Conservation (phyloP, 2,113 vertebrate genomes). For the Etia nguti region DNA sequence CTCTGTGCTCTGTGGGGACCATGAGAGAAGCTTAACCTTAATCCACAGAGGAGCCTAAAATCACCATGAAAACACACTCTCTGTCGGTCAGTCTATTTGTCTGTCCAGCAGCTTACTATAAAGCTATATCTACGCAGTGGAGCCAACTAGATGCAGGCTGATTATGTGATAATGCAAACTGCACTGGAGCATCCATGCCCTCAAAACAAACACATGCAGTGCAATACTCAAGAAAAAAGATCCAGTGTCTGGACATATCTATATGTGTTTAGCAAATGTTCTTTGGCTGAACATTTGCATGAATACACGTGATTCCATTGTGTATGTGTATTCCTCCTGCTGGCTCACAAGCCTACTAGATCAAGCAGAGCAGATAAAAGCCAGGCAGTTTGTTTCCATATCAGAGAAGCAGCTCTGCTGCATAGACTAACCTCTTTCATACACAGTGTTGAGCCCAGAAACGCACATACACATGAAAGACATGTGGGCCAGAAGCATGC, state of each 20-base stretch:
- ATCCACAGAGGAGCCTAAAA: slow-evolving; percentile 1
- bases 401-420: slow-evolving; percentile 49
- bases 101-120: neutral
- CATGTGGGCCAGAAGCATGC: neutral
- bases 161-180: neutral
- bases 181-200: neutral
- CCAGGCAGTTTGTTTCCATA: slow-evolving; percentile 43
- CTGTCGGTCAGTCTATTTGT: neutral
- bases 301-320: neutral
- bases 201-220: neutral
- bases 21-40: neutral
- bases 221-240: neutral
- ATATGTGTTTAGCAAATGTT: neutral
- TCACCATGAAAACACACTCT: neutral
- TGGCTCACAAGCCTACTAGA: slow-evolving; percentile 8
- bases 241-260: neutral
- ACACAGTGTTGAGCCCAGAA: slow-evolving; percentile 4
- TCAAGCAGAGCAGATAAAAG: slow-evolving; percentile 57
- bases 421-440: slow-evolving; percentile 51
- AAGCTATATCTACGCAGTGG: neutral
- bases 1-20: neutral
- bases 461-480: slow-evolving; percentile 8
- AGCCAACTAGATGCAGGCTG: neutral
- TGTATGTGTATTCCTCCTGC: neutral
- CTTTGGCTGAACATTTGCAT: slow-evolving; percentile 2